Conservation (phyloP, 2,888 invertebrate species). For the Macaria liturata region DNA sequence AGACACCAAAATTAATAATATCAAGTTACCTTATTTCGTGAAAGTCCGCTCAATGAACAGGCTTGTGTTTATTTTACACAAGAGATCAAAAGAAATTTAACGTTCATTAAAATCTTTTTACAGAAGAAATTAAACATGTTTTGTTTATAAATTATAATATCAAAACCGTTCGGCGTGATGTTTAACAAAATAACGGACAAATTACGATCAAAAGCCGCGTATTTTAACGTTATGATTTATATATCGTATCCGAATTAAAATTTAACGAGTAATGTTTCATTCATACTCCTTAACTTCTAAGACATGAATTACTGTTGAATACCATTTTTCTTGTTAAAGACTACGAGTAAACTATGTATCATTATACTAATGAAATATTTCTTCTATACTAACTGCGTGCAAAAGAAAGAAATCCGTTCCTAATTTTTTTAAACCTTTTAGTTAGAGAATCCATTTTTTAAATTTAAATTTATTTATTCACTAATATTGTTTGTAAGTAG, state of each 20-base stretch:
- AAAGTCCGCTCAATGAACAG: conserved; percentile 21
- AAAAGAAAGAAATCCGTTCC: too few relatives aligned
- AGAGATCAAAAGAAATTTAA: conserved; percentile 28
- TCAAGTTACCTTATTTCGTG: conserved; percentile 23
- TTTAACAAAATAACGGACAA: conserved; percentile 7
- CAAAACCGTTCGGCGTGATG: conserved; percentile 10
- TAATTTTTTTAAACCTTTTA: too few relatives aligned
- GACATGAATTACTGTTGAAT: too few relatives aligned
- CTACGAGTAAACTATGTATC: too few relatives aligned
- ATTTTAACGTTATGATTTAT: conserved; percentile 7
- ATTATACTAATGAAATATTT: too few relatives aligned
- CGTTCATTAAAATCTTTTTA: conserved; percentile 23
- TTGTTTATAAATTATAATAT: conserved; percentile 16
- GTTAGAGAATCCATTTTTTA: too few relatives aligned
- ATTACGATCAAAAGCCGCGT: conserved; percentile 9
- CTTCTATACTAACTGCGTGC: too few relatives aligned
- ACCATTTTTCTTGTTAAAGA: too few relatives aligned
- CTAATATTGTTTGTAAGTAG: too few relatives aligned
- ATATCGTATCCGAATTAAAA: neutral
- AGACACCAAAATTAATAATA: neutral
- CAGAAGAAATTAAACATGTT: conserved; percentile 23
- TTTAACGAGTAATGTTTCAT: too few relatives aligned
- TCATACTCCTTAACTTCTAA: too few relatives aligned
- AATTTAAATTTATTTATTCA: too few relatives aligned
- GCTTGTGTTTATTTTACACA: conserved; percentile 25